Evolutionary conservation across 2,113 vertebrate species (phyloP), one percentile per base, ranked within the genome.

Genomic region (Mesoclemmys tuberculata): DNA sequence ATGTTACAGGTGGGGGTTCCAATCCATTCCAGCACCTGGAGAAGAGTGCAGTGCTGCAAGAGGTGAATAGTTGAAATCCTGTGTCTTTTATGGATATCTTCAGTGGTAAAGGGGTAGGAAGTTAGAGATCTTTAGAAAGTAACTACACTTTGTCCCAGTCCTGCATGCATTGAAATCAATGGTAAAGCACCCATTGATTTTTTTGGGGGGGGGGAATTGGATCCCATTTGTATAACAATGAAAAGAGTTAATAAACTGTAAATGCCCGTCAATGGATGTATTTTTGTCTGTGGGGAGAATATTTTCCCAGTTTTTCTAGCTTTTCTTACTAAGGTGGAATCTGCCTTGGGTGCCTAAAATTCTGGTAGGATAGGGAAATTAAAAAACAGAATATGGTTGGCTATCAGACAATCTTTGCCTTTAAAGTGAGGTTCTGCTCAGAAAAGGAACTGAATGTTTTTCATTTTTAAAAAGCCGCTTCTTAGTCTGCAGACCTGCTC

Each of bases 21-120:
- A 99, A 98, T 90, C 98, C 98, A 1, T 98, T 99, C 95, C 98
- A 99, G 88, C 98, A 98, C 90, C 93, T 99, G 75, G 98, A 99
- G 97, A 99, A 99, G 95, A 99, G 98, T 86, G 97, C 98, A 13
- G 98, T 99, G 18, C 96, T 99, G 58, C 98, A 99, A 96, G 98
- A 99, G 98, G 98, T 98, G 97, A 98, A 94, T 97, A 35, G 35
- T 48, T n/a, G 56, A 11, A 41, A 1, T 77, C 74, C 41, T 7
- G 14, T 75, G 38, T 87, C 10, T 81, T 71, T 56, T 38, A n/a
- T 44, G 38, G 2, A 16, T 1, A 7, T 74, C 5, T 27, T 14
- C 19, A 46, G 44, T 38, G 56, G 21, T 19, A 29, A 7, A 46
- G 31, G 71, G 93, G 31, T 5, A 77, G 58, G 4, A 81, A 68